Base-by-base conservation (phyloP, 2,797 vertebrate genomes). In the Enteromius radiatus region DNA sequence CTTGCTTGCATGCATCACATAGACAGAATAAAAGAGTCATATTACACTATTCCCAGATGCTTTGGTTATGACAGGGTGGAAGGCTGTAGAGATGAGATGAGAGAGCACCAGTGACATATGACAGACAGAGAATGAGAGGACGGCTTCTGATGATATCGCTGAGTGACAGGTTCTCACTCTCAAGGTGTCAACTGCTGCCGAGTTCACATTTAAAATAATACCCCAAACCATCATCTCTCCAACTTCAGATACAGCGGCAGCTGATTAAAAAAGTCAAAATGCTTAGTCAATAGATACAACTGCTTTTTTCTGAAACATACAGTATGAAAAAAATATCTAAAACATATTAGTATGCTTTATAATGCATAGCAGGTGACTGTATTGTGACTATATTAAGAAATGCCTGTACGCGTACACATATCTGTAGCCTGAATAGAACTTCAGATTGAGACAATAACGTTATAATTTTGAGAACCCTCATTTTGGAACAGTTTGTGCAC, bases 11-110 rank as follows among this genome's bases (percentile, higher is more conserved):
- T 78, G 19, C 75, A 47, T 45, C 38, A 63, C 56, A 63, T 63
- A 76, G 38, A 61, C 54, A 61, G 54, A 36, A 76, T 11, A 61
- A 77, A 28, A 33, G 59, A 43, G 17, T 45, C 59, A 33, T 64
- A 31, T 77, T 64, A 64, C 59, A 61, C 36, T 59, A 9, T 77
- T 59, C 41, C 41, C 75, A 77, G 17, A 77, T 78, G 61, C 19
- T 12, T 65, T 2, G 2, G 11, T 33, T 65, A 78, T 78, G 65
- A 84, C 14, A 47, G 45, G 49, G 28, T 4, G 7, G 71, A 85
- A 64, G 68, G n/a, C 36, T 33, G 64, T 45, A 41, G 65, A 23
- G 71, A 71, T n/a, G 41, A 70, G 61, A 61, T 36, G 23, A 77
- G 71, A 79, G 70, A 79, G 41, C 38, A 15, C 41, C 59, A 31